Percentiles rank a stretch among this genome's conserved stretches.
These are phyloP conservation scores for Lasioglossum pauxillum DNA, from an alignment of 2,888 invertebrate species.

Conservation along the genomic window DNA sequence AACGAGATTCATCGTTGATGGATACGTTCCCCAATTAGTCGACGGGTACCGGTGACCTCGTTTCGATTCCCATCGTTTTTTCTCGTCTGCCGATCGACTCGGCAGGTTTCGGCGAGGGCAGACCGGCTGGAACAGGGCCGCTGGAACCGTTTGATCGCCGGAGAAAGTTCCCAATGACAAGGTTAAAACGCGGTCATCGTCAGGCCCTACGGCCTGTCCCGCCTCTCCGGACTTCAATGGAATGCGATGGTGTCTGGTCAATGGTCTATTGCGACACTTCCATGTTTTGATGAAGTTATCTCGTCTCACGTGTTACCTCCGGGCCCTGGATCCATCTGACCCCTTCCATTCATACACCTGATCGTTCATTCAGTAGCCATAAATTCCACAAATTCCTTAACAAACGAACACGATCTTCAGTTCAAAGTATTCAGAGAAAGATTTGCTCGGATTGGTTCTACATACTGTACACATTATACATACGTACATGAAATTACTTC, in stretches of 20 bases:
- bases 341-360: neutral
- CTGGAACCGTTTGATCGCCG: conserved; percentile 68
- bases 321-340: neutral
- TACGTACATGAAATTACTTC: no score
- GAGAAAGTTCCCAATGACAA: conserved; percentile 82
- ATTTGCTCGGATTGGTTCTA: neutral
- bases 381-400: neutral
- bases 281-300: neutral
- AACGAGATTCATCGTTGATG: conserved; percentile 58
- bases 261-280: conserved; percentile 7
- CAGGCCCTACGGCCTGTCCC: conserved; percentile 68
- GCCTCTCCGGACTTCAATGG: conserved; percentile 36
- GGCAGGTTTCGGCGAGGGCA: conserved; percentile 62
- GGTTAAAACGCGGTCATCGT: conserved; percentile 78
- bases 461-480: no score
- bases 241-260: conserved; percentile 32
- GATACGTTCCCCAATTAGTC: conserved; percentile 44
- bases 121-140: conserved; percentile 65
- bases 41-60: conserved; percentile 40
- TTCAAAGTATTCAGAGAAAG: neutral
- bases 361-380: neutral
- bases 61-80: conserved; percentile 46
- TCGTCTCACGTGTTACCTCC: neutral
- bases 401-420: neutral
- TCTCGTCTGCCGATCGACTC: conserved; percentile 23